Percentiles rank a stretch among this genome's conserved stretches.
phyloP scores from a whole-genome alignment of 2,113 vertebrate genomes.

The Oryctolagus cuniculus region DNA sequence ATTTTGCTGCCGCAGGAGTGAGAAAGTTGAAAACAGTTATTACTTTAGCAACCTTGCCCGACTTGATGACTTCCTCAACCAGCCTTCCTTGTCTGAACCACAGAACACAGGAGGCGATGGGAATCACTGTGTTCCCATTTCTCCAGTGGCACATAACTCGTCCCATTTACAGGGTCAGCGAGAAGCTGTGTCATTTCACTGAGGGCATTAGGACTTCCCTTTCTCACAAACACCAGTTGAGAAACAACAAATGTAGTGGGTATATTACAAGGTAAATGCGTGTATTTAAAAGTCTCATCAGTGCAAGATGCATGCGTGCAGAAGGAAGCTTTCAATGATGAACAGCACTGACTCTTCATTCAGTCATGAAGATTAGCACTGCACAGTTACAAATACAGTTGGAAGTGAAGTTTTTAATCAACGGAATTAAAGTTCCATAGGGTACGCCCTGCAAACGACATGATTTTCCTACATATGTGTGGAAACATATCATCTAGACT shows the following conservation, averaged over 20 bases:
- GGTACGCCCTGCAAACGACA: background rate
- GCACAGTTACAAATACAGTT: background rate
- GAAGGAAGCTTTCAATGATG: background rate
- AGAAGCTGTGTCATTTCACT: background rate
- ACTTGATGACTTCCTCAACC: background rate
- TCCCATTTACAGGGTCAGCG: background rate
- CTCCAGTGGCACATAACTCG: background rate
- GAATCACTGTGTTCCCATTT: background rate
- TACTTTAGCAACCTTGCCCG: background rate
- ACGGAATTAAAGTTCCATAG: background rate
- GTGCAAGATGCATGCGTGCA: background rate
- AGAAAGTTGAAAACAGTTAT: background rate
- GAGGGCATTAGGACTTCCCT: background rate
- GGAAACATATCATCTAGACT: background rate
- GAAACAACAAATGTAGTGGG: background rate
- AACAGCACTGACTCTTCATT: accelerated
- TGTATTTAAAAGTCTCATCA: background rate
- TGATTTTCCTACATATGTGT: background rate
- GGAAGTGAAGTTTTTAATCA: background rate
- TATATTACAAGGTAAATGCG: background rate
- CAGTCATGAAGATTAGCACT: no score
- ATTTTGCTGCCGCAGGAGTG: background rate
- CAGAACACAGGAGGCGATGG: no score
- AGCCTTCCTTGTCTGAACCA: background rate
- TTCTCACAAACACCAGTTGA: background rate